A percentile compares a stretch with the other conserved stretches of the same genome.
phyloP scores from a whole-genome alignment of 1,140 invertebrate species.

The Sminthurides bifidus region DNA sequence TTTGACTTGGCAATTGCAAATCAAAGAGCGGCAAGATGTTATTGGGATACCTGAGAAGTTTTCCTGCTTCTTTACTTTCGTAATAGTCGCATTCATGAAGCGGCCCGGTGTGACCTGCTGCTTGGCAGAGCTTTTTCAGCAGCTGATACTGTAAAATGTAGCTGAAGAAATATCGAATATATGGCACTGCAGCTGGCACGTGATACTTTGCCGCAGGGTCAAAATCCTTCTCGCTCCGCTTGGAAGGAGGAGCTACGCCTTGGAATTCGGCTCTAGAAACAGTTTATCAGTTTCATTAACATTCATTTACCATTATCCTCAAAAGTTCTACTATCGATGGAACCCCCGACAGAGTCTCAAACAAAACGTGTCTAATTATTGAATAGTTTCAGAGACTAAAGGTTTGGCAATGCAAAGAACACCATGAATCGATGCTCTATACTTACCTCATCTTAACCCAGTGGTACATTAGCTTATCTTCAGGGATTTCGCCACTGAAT shows the following conservation, averaged over 20 bases:
- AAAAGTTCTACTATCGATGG: too few relatives aligned
- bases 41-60: not conserved
- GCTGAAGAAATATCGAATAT: conserved; percentile 45
- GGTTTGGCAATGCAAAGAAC: too few relatives aligned
- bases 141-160: conserved; percentile 72
- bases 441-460: too few relatives aligned
- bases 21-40: not conserved
- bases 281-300: too few relatives aligned
- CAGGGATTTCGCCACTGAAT: too few relatives aligned
- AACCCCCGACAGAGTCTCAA: too few relatives aligned
- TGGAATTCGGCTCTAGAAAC: conserved; percentile 48
- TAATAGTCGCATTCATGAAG: not conserved
- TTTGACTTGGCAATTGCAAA: not conserved
- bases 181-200: conserved; percentile 44
- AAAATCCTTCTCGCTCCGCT: conserved; percentile 43
- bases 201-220: conserved; percentile 54
- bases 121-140: conserved; percentile 63
- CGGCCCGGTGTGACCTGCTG: conserved; percentile 46
- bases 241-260: conserved; percentile 39
- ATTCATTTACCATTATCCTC: too few relatives aligned
- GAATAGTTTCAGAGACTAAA: too few relatives aligned
- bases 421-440: too few relatives aligned
- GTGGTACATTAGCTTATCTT: too few relatives aligned
- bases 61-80: not conserved
- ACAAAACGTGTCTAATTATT: too few relatives aligned